A percentile compares a stretch with the other conserved stretches of the same genome.
These are phyloP conservation scores for Sebastiscus tertius DNA, from an alignment of 2,797 vertebrate genomes.

Conservation along the genomic window DNA sequence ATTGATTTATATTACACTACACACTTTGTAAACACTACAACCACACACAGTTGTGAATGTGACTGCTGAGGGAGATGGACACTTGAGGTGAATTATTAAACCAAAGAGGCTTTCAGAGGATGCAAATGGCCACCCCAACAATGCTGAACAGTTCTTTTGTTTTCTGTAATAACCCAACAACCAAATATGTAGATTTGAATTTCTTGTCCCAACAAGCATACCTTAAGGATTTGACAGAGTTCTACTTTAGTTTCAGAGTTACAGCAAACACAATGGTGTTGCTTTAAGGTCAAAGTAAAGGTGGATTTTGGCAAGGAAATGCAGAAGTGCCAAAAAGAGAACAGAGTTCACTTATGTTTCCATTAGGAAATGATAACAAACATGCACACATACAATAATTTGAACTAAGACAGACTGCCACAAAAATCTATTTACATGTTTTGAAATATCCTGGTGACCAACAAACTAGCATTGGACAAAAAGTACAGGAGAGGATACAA, in stretches of 20 bases:
- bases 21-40: not conserved
- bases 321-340: not conserved
- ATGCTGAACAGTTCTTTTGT: not conserved
- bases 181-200: not conserved
- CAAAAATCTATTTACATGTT: not conserved
- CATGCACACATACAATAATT: not conserved
- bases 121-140: not conserved
- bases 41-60: not conserved
- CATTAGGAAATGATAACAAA: not conserved
- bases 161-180: not conserved
- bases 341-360: not conserved
- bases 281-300: not conserved
- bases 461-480: not conserved
- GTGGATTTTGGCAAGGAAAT: not conserved
- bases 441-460: not conserved
- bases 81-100: constrained; percentile 3
- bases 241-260: not conserved
- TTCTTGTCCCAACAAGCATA: not conserved
- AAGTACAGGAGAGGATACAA: not conserved
- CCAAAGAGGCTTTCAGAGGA: not conserved
- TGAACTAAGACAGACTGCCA: not conserved
- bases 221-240: no score
- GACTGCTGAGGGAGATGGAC: not conserved
- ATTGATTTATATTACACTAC: not conserved
- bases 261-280: not conserved